Conservation (phyloP, 2,113 vertebrate genomes). For the human region DNA sequence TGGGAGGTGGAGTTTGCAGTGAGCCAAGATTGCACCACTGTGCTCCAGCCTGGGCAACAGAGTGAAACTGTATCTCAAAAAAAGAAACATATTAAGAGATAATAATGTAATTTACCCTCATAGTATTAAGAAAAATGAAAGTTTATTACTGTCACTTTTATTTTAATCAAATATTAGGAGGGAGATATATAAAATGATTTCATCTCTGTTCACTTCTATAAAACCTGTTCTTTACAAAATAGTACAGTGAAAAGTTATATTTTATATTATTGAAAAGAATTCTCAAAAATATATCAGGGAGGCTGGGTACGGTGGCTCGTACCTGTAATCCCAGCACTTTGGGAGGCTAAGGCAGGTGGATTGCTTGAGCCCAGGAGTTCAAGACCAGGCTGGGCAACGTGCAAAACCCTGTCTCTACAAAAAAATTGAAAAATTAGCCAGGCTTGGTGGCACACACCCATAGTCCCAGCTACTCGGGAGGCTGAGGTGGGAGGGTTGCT, state of each 20-base stretch:
- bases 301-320: too few species aligned
- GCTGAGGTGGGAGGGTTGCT: too few species aligned
- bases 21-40: background rate
- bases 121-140: constrained; percentile 23
- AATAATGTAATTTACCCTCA: background rate
- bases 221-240: constrained; percentile 2
- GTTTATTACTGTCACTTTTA: background rate
- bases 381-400: too few species aligned
- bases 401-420: too few species aligned
- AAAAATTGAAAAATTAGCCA: too few species aligned
- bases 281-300: constrained; percentile 21
- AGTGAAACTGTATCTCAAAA: background rate
- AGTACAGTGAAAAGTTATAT: background rate
- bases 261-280: background rate
- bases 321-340: too few species aligned
- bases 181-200: constrained; percentile 7
- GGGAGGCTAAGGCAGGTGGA: too few species aligned
- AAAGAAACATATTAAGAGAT: background rate
- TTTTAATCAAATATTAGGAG: constrained; percentile 13
- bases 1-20: background rate
- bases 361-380: too few species aligned
- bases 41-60: background rate
- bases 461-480: too few species aligned
- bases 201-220: background rate
- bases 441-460: too few species aligned